Evolutionary conservation across 2,797 vertebrate species (phyloP).

Genomic region (Aphelocoma californica): DNA sequence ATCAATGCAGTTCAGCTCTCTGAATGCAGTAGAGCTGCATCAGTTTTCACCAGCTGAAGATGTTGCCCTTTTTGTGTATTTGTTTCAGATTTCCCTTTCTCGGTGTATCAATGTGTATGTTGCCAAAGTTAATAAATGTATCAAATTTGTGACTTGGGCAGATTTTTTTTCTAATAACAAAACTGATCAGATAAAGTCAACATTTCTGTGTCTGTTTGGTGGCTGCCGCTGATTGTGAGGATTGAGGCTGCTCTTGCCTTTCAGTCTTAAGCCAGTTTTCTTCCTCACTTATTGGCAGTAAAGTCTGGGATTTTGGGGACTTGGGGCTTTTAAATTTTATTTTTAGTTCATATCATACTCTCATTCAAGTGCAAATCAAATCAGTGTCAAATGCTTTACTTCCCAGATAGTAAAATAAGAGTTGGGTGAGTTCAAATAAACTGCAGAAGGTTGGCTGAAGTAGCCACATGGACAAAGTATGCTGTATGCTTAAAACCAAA

Average conservation of each 20-base stretch:
- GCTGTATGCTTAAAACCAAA: slow-evolving; percentile 34
- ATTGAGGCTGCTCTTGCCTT: background rate
- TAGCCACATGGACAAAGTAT: background rate
- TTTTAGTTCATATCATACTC: background rate
- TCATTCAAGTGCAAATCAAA: slow-evolving; percentile 10
- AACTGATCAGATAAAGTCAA: background rate
- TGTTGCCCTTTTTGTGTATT: slow-evolving; percentile 47
- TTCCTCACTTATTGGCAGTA: background rate
- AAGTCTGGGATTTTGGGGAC: background rate
- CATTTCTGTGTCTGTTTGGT: background rate
- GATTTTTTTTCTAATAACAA: background rate
- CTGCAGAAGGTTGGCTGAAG: background rate
- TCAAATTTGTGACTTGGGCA: slow-evolving; percentile 43
- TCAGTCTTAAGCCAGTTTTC: background rate
- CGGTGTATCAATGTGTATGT: slow-evolving; percentile 24
- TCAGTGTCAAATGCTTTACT: background rate
- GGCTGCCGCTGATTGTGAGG: background rate
- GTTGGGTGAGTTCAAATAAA: background rate
- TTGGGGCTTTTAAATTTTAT: background rate
- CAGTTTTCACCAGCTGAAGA: slow-evolving; percentile 54
- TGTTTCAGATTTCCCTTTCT: slow-evolving; percentile 42
- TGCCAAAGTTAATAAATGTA: slow-evolving; percentile 63
- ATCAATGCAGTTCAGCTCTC: slow-evolving; percentile 10
- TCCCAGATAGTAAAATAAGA: background rate
- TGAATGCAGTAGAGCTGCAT: background rate